These are phyloP conservation scores for Trichopria drosophilae DNA, from an alignment of 2,888 invertebrate genomes.

Conservation along the genomic window DNA sequence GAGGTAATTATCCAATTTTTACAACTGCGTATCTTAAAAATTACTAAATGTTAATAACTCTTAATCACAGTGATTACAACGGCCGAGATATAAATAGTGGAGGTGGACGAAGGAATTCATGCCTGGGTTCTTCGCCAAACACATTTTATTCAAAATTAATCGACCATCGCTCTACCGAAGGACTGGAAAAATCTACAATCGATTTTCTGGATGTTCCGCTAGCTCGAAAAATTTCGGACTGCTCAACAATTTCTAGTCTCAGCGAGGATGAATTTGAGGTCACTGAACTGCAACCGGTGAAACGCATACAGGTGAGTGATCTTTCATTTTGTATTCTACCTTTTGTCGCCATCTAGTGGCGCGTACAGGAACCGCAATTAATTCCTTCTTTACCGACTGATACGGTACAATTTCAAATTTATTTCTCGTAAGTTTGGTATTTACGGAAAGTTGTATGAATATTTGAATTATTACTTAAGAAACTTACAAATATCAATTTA, in stretches of 20 bases:
- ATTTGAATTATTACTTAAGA: no score
- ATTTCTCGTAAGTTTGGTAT: no score
- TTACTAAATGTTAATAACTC: neutral
- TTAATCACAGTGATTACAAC: neutral
- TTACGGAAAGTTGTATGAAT: no score
- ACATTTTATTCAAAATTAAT: constrained; percentile 41
- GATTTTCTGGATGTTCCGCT: constrained; percentile 50
- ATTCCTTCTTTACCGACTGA: no score
- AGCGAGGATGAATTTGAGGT: constrained; percentile 74
- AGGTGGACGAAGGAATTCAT: constrained; percentile 50
- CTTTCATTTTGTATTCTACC: no score
- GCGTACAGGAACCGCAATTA: no score
- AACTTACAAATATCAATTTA: no score
- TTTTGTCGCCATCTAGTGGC: constrained; percentile 33
- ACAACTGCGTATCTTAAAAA: neutral
- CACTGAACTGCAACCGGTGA: constrained; percentile 50
- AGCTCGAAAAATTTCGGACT: constrained; percentile 68
- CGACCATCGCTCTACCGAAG: constrained; percentile 25
- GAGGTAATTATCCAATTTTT: constrained; percentile 26
- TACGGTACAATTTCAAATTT: no score
- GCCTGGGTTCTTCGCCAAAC: constrained; percentile 44
- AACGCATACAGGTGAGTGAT: constrained; percentile 50
- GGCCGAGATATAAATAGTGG: constrained; percentile 40
- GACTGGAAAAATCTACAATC: constrained; percentile 34
- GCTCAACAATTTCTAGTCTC: constrained; percentile 74